Conservation (phyloP, 2,113 vertebrate genomes). For the Electrona antarctica region DNA sequence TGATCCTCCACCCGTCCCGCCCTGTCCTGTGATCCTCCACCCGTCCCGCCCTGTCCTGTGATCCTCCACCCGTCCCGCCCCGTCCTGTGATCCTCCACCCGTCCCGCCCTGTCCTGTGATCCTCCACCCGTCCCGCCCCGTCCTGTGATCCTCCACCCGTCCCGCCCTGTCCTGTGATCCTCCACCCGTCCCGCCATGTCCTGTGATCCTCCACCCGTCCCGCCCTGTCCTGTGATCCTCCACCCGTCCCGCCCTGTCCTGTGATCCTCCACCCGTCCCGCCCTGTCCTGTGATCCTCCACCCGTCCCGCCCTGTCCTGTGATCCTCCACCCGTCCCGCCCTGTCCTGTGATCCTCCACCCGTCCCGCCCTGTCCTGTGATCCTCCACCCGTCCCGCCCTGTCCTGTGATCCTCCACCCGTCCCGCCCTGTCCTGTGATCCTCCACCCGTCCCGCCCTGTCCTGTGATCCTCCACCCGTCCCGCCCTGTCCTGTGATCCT, state of each 20-base stretch:
- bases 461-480: constrained; percentile 21
- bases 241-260: neutral
- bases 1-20: constrained; percentile 24
- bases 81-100: constrained; percentile 25
- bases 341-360: constrained; percentile 27
- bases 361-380: constrained; percentile 26
- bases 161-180: constrained; percentile 41
- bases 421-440: constrained; percentile 43
- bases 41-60: constrained; percentile 11
- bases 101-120: constrained; percentile 36
- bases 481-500: constrained; percentile 38
- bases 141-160: constrained; percentile 22
- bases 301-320: constrained; percentile 4
- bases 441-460: neutral
- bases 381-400: constrained; percentile 5
- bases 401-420: constrained; percentile 23
- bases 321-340: constrained; percentile 22
- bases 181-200: neutral
- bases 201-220: constrained; percentile 22
- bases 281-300: constrained; percentile 31
- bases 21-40: constrained; percentile 29
- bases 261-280: constrained; percentile 24
- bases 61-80: constrained; percentile 20
- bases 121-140: neutral
- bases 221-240: constrained; percentile 36